phyloP scores from a whole-genome alignment of 2,888 invertebrate species.

The Euzetes globulus region DNA sequence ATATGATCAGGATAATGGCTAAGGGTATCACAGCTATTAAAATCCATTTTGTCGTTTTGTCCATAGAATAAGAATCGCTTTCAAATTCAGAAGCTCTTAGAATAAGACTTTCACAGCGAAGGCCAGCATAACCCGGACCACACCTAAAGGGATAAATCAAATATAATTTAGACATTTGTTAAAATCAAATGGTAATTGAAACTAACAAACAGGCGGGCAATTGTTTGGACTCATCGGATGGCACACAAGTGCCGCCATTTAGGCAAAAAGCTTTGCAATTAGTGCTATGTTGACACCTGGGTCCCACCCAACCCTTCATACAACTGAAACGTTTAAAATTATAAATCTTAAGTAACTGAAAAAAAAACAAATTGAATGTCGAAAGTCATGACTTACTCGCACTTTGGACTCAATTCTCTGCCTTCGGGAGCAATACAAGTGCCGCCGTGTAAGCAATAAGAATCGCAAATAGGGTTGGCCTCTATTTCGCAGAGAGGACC shows the following conservation, averaged over 20 bases:
- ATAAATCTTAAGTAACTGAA: background rate
- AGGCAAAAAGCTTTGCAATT: constrained; percentile 52
- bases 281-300: constrained; percentile 52
- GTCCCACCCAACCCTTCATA: constrained; percentile 55
- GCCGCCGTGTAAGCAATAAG: constrained; percentile 42
- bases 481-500: constrained; percentile 77
- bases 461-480: constrained; percentile 30
- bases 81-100: background rate
- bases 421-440: constrained; percentile 39
- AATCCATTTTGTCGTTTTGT: constrained; percentile 25
- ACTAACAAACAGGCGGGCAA: constrained; percentile 49
- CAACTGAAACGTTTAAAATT: constrained; percentile 46
- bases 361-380: no score
- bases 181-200: constrained; percentile 36
- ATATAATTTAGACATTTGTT: background rate
- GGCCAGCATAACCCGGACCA: constrained; percentile 17
- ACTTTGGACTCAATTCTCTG: constrained; percentile 46
- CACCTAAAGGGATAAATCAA: constrained; percentile 18
- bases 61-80: background rate
- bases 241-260: constrained; percentile 54
- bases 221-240: constrained; percentile 41
- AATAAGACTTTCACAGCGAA: constrained; percentile 18
- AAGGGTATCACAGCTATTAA: constrained; percentile 23
- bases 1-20: constrained; percentile 2
- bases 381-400: constrained; percentile 45